These are phyloP conservation scores for Diorhabda carinulata DNA, from an alignment of 1,140 invertebrate genomes.

Conservation along the genomic window DNA sequence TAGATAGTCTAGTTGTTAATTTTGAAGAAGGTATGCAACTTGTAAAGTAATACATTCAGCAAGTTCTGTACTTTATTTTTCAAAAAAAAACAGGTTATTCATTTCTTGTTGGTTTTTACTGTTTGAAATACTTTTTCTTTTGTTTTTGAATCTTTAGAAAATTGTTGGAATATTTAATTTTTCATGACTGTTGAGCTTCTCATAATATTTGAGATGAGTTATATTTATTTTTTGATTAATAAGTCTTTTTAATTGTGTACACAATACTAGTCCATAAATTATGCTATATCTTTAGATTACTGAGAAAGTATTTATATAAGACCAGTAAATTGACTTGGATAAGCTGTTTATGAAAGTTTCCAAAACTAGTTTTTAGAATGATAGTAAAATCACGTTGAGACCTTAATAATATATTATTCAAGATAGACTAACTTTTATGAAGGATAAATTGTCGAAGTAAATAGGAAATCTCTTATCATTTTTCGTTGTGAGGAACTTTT, in stretches of 20 bases:
- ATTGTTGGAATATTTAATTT: not conserved
- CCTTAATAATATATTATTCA: no score
- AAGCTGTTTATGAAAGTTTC: no score
- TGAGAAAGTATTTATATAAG: not conserved
- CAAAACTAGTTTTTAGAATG: no score
- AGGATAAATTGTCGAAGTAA: no score
- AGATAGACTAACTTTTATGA: no score
- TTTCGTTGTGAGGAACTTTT: no score
- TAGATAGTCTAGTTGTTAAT: conserved; percentile 67
- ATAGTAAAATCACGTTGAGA: no score
- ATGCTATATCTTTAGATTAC: not conserved
- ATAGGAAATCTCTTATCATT: no score
- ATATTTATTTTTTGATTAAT: not conserved
- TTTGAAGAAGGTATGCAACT: conserved; percentile 77
- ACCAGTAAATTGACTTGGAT: no score
- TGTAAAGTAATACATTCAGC: conserved; percentile 50
- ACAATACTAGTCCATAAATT: conserved; percentile 1
- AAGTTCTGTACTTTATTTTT: not conserved
- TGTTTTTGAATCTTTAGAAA: conserved; percentile 1
- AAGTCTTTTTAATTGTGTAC: not conserved
- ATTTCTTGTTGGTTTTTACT: conserved; percentile 3
- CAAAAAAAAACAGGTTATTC: not conserved
- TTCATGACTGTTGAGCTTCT: not conserved
- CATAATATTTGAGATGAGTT: not conserved
- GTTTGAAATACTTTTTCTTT: conserved; percentile 9